Percentiles rank a stretch among this genome's conserved stretches.
Evolutionary conservation across 1,140 invertebrate species (phyloP).

Genomic region (Panulirus ornatus): DNA sequence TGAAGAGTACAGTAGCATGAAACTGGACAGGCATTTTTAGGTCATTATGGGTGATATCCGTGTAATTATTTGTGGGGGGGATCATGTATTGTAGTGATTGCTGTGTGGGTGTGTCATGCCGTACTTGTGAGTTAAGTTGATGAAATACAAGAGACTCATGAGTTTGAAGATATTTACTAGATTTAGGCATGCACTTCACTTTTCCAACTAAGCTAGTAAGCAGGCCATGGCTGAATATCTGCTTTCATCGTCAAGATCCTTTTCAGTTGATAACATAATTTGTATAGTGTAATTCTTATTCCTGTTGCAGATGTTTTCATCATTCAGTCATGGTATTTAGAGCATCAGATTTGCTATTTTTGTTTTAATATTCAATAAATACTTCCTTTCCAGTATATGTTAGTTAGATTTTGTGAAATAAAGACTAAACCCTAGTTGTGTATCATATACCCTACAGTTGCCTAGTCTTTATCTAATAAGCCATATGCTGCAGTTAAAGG

Average conservation of each 20-base stretch:
- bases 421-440: slow-evolving; percentile 1
- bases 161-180: not conserved
- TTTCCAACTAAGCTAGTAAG: slow-evolving; percentile 23
- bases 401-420: slow-evolving; percentile 64
- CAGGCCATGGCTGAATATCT: slow-evolving; percentile 52
- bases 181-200: slow-evolving; percentile 22
- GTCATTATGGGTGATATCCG: not conserved
- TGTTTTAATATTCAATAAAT: slow-evolving; percentile 45
- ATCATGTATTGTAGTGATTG: slow-evolving; percentile 26
- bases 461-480: not conserved
- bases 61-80: slow-evolving; percentile 2
- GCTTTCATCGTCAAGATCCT: not conserved
- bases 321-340: slow-evolving; percentile 34
- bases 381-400: slow-evolving; percentile 64
- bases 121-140: not conserved
- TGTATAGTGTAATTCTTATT: too few relatives aligned
- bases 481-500: not conserved
- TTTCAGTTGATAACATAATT: slow-evolving; percentile 13
- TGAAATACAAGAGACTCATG: not conserved
- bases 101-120: slow-evolving; percentile 24
- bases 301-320: slow-evolving; percentile 18
- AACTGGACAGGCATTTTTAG: not conserved
- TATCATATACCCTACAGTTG: not conserved
- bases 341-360: slow-evolving; percentile 19
- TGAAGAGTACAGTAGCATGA: not conserved